A percentile compares a stretch with the other conserved stretches of the same genome.
These are phyloP conservation scores for Drosophila kambysellisi DNA, from an alignment of 2,888 invertebrate genomes.

Conservation along the genomic window DNA sequence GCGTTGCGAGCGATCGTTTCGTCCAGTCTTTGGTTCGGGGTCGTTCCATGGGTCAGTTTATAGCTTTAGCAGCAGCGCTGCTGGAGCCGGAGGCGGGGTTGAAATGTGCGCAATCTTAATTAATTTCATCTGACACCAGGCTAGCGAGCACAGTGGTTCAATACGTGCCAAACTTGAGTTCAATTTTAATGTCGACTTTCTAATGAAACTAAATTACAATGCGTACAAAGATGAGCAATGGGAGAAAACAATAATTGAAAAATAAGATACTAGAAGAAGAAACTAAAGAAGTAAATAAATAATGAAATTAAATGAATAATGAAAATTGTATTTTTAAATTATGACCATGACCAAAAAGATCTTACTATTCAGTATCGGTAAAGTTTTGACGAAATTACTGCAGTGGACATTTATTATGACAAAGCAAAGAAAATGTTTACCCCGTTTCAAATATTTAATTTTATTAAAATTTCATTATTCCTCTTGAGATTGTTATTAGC, in stretches of 20 bases:
- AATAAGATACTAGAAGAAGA: neutral
- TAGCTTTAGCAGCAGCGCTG: constrained; percentile 53
- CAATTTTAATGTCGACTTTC: neutral
- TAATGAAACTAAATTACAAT: neutral
- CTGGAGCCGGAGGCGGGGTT: constrained; percentile 22
- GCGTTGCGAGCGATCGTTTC: constrained; percentile 15
- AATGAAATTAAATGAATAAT: too few species aligned
- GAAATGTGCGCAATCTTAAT: constrained; percentile 59
- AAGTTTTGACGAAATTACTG: neutral
- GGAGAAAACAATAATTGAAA: neutral
- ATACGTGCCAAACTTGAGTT: neutral
- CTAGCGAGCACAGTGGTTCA: constrained; percentile 46
- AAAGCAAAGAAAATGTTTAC: neutral
- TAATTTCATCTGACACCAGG: constrained; percentile 50
- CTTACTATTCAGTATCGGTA: neutral
- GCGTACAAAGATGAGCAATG: neutral
- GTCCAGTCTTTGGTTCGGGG: constrained; percentile 28
- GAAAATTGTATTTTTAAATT: too few species aligned
- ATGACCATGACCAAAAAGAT: too few species aligned
- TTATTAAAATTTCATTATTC: neutral
- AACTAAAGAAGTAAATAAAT: neutral
- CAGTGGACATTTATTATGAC: neutral
- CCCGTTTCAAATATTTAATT: neutral
- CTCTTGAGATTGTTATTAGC: neutral
- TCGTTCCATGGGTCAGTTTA: constrained; percentile 67